Evolutionary conservation across 2,797 vertebrate genomes (phyloP).

Genomic region (Sebastiscus albofasciatus): DNA sequence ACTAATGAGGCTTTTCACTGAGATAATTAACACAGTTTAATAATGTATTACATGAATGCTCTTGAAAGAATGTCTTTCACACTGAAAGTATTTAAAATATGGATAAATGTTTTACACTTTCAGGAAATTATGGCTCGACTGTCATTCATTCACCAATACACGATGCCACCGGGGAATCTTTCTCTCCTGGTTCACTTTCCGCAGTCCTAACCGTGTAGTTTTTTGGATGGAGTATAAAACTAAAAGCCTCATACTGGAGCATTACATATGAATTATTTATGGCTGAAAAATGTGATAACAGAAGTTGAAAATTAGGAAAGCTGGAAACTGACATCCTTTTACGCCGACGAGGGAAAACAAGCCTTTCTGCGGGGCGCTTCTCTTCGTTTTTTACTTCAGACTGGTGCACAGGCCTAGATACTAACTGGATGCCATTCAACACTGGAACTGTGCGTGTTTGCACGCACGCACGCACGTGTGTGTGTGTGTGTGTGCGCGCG

Average conservation of each 20-base stretch:
- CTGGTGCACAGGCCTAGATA: conserved; percentile 57
- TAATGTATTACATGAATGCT: not conserved
- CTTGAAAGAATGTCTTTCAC: not conserved
- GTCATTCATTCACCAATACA: not conserved
- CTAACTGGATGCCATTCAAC: conserved; percentile 62
- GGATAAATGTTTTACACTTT: conserved; percentile 16
- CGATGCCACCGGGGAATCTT: not conserved
- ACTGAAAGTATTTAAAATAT: conserved; percentile 1
- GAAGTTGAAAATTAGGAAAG: conserved; percentile 64
- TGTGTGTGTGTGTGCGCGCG: conserved; percentile 27
- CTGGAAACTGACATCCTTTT: conserved; percentile 62
- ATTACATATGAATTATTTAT: conserved; percentile 69
- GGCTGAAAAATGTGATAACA: conserved; percentile 61
- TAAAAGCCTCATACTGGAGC: conserved; percentile 43
- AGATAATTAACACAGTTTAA: conserved; percentile 7
- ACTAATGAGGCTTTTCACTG: conserved; percentile 20
- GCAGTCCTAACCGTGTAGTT: conserved; percentile 12
- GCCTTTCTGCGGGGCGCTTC: conserved; percentile 39
- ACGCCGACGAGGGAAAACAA: conserved; percentile 48
- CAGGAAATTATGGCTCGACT: not conserved
- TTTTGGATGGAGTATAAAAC: conserved; percentile 27
- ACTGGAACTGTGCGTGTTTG: conserved; percentile 4
- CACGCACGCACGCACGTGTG: no score
- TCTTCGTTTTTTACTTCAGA: conserved; percentile 42
- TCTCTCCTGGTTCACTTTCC: conserved; percentile 9